Evolutionary conservation across 2,113 vertebrate genomes (phyloP).

Genomic region (Herpetotheres cachinnans): DNA sequence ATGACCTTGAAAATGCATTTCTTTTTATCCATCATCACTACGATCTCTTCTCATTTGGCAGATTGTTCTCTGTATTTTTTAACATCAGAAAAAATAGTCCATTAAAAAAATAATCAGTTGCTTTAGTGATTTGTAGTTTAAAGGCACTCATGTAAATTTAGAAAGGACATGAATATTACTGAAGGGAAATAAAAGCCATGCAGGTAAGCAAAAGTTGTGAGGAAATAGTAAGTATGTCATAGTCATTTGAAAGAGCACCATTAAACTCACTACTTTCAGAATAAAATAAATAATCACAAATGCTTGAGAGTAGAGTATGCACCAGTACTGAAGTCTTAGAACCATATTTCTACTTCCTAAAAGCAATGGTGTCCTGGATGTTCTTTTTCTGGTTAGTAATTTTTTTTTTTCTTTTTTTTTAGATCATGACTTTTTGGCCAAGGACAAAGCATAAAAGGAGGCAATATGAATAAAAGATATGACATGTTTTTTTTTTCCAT

Average conservation of each 20-base stretch:
- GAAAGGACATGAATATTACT: not conserved
- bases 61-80: not conserved
- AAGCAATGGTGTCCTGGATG: not conserved
- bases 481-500: not conserved
- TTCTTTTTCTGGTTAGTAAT: not conserved
- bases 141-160: not conserved
- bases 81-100: not conserved
- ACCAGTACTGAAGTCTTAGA: not conserved
- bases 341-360: not conserved
- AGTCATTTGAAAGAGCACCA: not conserved
- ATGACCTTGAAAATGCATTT: not conserved
- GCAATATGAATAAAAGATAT: not conserved
- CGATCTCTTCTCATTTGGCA: not conserved
- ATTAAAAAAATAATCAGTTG: not conserved
- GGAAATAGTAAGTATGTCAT: not conserved
- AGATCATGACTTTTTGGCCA: not conserved
- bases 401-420: not conserved
- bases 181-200: not conserved
- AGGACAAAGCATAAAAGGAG: not conserved
- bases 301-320: not conserved
- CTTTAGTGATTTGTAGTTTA: not conserved
- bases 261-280: not conserved
- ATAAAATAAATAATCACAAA: not conserved
- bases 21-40: not conserved
- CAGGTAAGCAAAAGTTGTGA: not conserved